Conservation (phyloP, 2,888 invertebrate species). For the Empis stercorea region DNA sequence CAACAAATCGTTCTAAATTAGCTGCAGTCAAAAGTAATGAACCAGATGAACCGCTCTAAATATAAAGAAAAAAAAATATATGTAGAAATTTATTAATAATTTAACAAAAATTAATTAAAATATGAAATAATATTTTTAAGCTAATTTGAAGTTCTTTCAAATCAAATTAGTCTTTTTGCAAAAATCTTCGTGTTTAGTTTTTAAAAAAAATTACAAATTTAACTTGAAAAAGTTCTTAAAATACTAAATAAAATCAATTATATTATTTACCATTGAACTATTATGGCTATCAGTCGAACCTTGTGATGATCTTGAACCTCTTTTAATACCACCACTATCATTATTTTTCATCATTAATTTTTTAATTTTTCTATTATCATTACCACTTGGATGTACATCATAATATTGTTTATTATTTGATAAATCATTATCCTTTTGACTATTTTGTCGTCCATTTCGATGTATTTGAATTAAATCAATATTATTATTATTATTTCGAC, state of each 20-base stretch:
- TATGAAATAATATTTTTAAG: no score
- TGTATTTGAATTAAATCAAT: no score
- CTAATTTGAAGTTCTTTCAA: no score
- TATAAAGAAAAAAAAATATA: slow-evolving; percentile 1
- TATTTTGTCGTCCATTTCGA: no score
- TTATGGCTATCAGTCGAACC: slow-evolving; percentile 61
- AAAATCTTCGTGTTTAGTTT: no score
- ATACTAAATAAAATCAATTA: not conserved
- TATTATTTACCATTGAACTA: slow-evolving; percentile 59
- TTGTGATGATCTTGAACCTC: slow-evolving; percentile 49
- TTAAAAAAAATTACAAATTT: no score
- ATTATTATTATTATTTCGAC: no score
- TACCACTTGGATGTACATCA: not conserved
- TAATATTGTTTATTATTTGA: not conserved
- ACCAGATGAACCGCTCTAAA: slow-evolving; percentile 68
- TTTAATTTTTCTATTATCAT: not conserved
- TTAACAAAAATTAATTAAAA: not conserved
- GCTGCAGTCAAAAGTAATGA: slow-evolving; percentile 68
- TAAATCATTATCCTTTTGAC: no score
- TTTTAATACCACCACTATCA: slow-evolving; percentile 19
- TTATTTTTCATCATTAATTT: not conserved
- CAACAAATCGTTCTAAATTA: slow-evolving; percentile 46
- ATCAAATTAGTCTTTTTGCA: no score
- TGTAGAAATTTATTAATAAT: not conserved
- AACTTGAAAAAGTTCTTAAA: no score